phyloP scores from a whole-genome alignment of 2,113 vertebrate species.

The Galbula dea region DNA sequence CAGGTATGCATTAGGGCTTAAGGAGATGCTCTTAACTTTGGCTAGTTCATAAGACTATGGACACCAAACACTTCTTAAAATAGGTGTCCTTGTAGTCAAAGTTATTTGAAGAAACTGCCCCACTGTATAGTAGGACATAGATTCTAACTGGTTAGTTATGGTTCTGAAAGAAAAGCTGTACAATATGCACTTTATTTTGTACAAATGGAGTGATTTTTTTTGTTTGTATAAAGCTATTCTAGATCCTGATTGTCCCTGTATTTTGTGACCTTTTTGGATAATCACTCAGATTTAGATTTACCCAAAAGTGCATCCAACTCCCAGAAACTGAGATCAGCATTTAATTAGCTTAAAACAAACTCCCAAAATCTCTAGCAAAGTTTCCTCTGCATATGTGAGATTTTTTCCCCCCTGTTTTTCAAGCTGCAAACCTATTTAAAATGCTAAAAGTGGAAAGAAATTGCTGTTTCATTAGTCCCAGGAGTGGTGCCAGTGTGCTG shows the following conservation, averaged over 20 bases:
- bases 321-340: not conserved
- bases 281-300: not conserved
- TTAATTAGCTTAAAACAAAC: not conserved
- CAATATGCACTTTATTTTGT: not conserved
- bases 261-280: not conserved
- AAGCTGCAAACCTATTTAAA: not conserved
- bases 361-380: not conserved
- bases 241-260: not conserved
- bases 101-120: not conserved
- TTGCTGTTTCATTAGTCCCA: not conserved
- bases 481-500: not conserved
- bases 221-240: not conserved
- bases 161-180: not conserved
- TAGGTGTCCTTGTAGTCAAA: not conserved
- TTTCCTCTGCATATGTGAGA: not conserved
- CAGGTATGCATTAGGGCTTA: not conserved
- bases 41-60: not conserved
- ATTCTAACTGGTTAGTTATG: not conserved
- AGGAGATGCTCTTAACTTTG: not conserved
- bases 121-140: not conserved
- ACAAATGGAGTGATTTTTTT: not conserved
- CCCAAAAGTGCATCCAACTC: not conserved
- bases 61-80: not conserved
- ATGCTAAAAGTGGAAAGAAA: not conserved
- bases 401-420: not conserved